A percentile compares a stretch with the other conserved stretches of the same genome.
Conservation (phyloP, 1,140 invertebrate genomes). For the Caenorhabditis inopinata region DNA sequence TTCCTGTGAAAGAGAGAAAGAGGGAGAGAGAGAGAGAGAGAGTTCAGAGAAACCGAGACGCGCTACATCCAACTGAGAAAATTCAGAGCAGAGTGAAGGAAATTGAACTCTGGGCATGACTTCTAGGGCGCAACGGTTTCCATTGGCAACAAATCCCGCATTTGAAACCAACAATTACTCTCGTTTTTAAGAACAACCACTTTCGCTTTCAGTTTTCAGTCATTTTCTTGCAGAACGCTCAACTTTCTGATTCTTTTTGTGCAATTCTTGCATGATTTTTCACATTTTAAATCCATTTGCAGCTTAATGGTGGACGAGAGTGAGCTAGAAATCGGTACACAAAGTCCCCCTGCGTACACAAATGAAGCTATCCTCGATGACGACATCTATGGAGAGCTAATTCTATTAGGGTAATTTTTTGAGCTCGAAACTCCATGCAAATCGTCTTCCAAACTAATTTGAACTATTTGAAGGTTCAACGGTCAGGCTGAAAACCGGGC, state of each 20-base stretch:
- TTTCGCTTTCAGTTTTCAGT: not conserved
- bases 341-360: not conserved
- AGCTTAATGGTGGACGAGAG: not conserved
- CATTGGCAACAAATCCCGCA: not conserved
- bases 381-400: slow-evolving; percentile 48
- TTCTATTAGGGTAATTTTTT: slow-evolving; percentile 44
- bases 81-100: too few species aligned
- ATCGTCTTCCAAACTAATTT: not conserved
- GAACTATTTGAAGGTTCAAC: slow-evolving; percentile 39
- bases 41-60: too few species aligned
- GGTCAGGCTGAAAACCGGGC: slow-evolving; percentile 27
- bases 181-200: too few species aligned
- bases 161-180: not conserved
- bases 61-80: too few species aligned
- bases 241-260: not conserved
- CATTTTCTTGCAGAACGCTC: not conserved
- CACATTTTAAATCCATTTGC: not conserved
- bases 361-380: not conserved
- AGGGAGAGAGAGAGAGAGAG: too few species aligned
- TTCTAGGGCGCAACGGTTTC: not conserved
- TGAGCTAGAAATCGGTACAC: not conserved
- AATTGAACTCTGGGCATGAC: not conserved
- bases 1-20: too few species aligned
- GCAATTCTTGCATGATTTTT: not conserved
- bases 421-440: not conserved